A percentile compares a stretch with the other conserved stretches of the same genome.
Evolutionary conservation across 2,113 vertebrate species (phyloP).

Genomic region (Dasypus novemcinctus): DNA sequence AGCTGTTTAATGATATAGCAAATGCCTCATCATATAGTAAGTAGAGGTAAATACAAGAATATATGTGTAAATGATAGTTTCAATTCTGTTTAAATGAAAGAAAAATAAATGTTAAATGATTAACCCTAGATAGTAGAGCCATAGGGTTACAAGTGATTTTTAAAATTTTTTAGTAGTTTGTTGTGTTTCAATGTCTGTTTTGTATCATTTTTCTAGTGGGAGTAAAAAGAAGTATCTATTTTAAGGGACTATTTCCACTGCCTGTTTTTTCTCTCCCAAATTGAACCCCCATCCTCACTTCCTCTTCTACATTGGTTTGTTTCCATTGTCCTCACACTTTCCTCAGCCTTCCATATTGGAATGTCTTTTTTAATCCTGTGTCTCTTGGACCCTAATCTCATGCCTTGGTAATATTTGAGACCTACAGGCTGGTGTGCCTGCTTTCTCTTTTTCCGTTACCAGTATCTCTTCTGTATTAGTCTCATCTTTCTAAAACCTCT

Average conservation of each 20-base stretch:
- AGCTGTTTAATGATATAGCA: neutral
- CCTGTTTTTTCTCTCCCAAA: neutral
- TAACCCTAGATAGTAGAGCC: neutral
- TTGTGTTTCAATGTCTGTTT: neutral
- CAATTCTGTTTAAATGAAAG: slow-evolving; percentile 13
- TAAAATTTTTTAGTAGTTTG: neutral
- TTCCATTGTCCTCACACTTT: neutral
- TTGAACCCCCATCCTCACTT: neutral
- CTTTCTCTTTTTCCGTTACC: neutral
- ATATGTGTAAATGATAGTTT: neutral
- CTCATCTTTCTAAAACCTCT: neutral
- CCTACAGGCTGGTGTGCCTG: neutral
- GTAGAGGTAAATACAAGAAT: neutral
- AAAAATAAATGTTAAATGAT: neutral
- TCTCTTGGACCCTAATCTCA: neutral
- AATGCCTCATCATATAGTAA: neutral
- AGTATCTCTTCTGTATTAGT: neutral
- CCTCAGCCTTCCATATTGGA: neutral
- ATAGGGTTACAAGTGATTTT: neutral
- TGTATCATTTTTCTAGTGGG: neutral
- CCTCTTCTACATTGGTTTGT: neutral
- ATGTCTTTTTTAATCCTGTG: neutral
- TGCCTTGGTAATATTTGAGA: neutral
- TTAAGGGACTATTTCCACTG: neutral
- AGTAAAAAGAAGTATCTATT: neutral